Conservation (phyloP, 2,113 vertebrate genomes). For the Pachypanchax playfairii region DNA sequence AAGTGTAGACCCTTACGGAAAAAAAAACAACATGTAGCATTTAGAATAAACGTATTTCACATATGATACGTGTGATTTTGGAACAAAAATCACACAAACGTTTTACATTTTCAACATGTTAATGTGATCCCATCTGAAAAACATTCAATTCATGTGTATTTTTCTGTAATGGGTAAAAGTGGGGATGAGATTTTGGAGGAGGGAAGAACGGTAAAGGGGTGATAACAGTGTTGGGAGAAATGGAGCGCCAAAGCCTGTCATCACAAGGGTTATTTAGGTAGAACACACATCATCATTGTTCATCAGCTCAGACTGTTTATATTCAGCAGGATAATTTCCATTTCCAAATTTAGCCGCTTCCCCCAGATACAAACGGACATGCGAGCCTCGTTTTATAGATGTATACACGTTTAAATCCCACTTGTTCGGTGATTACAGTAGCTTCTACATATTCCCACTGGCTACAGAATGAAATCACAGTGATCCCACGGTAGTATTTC, state of each 20-base stretch:
- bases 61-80: too few relatives aligned
- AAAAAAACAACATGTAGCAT: too few relatives aligned
- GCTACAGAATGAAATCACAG: conserved; percentile 15
- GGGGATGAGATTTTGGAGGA: neutral
- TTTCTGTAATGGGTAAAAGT: neutral
- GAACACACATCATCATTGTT: conserved; percentile 29
- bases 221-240: conserved; percentile 33
- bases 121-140: too few relatives aligned
- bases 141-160: too few relatives aligned
- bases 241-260: conserved; percentile 25
- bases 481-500: conserved; percentile 12
- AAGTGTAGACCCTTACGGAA: neutral
- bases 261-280: conserved; percentile 31
- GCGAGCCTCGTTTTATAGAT: neutral
- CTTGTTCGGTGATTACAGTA: conserved; percentile 40
- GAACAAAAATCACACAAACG: too few relatives aligned
- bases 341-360: conserved; percentile 18
- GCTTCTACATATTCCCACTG: conserved; percentile 9
- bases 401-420: conserved; percentile 14
- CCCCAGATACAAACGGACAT: conserved; percentile 51
- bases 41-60: too few relatives aligned
- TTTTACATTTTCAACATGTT: too few relatives aligned
- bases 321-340: conserved; percentile 43
- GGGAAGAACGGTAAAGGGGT: neutral
- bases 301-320: conserved; percentile 42